These are phyloP conservation scores for Grapholita molesta DNA, from an alignment of 1,140 invertebrate genomes.

Conservation along the genomic window DNA sequence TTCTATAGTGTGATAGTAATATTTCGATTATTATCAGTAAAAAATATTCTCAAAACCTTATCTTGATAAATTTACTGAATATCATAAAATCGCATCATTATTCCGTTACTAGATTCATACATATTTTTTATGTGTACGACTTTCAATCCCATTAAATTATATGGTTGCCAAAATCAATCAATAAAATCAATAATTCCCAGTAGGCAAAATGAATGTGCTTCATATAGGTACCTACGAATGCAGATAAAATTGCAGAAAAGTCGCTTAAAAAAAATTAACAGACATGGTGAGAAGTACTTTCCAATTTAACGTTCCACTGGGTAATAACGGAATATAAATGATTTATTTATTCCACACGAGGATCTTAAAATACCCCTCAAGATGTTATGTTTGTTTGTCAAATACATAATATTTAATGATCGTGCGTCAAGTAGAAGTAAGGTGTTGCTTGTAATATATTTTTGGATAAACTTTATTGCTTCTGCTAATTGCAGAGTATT, in stretches of 20 bases:
- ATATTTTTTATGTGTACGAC: too few species aligned
- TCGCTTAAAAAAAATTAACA: neutral
- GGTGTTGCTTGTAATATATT: neutral
- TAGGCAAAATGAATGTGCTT: too few species aligned
- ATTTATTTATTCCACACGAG: neutral
- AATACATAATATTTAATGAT: neutral
- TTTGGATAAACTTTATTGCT: neutral
- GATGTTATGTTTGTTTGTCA: constrained; percentile 3
- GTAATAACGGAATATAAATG: neutral
- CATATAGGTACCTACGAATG: too few species aligned
- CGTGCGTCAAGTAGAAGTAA: neutral
- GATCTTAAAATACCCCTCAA: neutral
- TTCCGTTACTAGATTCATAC: too few species aligned
- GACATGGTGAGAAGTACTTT: neutral
- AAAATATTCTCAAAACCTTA: too few species aligned
- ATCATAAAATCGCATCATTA: too few species aligned
- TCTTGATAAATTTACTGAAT: too few species aligned
- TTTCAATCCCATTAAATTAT: too few species aligned
- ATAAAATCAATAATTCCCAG: too few species aligned
- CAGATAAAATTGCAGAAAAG: neutral
- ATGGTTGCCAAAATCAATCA: too few species aligned
- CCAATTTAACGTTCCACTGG: neutral
- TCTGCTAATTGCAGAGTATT: neutral
- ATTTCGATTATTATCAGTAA: too few species aligned
- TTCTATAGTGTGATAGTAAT: too few species aligned